Conservation (phyloP, 2,888 invertebrate species). For the Helobdella robusta region DNA sequence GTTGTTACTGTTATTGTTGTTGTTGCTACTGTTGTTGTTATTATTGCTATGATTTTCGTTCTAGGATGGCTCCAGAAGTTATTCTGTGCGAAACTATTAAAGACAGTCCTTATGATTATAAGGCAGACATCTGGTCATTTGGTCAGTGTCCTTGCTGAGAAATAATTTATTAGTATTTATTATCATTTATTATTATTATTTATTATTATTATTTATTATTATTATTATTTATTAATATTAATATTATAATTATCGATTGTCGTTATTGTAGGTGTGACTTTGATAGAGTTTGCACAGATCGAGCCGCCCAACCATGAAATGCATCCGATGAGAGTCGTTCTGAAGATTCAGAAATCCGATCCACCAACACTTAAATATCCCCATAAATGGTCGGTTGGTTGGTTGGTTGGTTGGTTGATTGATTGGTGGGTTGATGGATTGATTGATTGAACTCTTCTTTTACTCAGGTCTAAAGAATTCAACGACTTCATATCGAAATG, state of each 20-base stretch:
- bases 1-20: no score
- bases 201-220: neutral
- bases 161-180: neutral
- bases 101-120: conserved; percentile 93
- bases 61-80: conserved; percentile 91
- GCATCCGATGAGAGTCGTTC: conserved; percentile 93
- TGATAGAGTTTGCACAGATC: conserved; percentile 98
- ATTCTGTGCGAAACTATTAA: conserved; percentile 96
- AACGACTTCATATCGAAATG: conserved; percentile 84
- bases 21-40: no score
- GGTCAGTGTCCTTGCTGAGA: conserved; percentile 37
- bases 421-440: no score
- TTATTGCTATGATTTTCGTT: no score
- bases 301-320: conserved; percentile 98
- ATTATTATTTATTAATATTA: neutral
- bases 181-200: neutral
- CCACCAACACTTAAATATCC: conserved; percentile 87
- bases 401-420: no score
- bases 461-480: conserved; percentile 45
- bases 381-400: conserved; percentile 55
- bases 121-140: conserved; percentile 81
- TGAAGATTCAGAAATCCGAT: conserved; percentile 96
- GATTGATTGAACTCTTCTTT: no score
- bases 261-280: conserved; percentile 66
- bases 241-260: no score